These are phyloP conservation scores for Agrochola lychnidis DNA, from an alignment of 2,888 invertebrate genomes.

Conservation along the genomic window DNA sequence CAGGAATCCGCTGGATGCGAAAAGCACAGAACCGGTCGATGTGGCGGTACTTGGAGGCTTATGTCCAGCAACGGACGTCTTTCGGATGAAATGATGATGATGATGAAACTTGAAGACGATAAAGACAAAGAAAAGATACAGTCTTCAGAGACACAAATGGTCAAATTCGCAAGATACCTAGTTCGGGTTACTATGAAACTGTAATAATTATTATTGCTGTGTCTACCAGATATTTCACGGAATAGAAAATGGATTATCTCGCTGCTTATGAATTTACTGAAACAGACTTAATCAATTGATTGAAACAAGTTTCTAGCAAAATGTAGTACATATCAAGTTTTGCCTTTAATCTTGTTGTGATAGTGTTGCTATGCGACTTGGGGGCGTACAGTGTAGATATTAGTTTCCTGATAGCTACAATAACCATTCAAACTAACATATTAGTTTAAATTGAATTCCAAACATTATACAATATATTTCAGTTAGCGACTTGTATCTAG, in stretches of 20 bases:
- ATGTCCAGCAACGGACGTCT: background rate
- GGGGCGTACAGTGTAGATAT: conserved; percentile 25
- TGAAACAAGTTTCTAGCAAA: conserved; percentile 17
- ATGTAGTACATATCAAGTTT: background rate
- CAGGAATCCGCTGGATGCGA: background rate
- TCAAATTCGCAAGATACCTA: background rate
- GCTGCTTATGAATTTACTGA: conserved; percentile 1
- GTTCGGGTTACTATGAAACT: background rate
- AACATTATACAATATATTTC: conserved; percentile 8
- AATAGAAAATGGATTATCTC: conserved; percentile 24
- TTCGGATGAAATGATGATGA: background rate
- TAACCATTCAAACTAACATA: background rate
- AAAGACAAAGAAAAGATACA: background rate
- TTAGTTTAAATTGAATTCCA: conserved; percentile 1
- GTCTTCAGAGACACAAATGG: background rate
- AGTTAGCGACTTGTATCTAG: conserved; percentile 5
- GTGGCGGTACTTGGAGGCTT: background rate
- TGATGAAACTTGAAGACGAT: background rate
- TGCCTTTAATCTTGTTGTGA: background rate
- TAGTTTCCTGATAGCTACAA: background rate
- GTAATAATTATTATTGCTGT: background rate
- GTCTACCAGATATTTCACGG: conserved; percentile 6
- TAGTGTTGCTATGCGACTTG: conserved; percentile 17
- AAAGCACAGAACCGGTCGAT: background rate
- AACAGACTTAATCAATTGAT: conserved; percentile 12